Conservation (phyloP, 2,888 invertebrate species). For the Imbricaverruca yamaguchii region DNA sequence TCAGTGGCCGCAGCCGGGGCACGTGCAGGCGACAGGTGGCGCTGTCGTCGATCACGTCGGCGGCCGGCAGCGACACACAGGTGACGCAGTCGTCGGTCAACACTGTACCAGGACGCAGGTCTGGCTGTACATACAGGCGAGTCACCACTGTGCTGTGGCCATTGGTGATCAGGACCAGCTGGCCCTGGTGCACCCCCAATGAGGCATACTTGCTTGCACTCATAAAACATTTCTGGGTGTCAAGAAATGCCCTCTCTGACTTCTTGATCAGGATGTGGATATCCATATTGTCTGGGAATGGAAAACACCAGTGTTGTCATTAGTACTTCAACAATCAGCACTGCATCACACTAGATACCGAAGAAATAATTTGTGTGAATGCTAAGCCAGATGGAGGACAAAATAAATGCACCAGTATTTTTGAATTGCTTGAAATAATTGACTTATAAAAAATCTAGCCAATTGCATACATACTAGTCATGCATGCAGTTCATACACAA, state of each 20-base stretch:
- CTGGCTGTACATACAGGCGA: neutral
- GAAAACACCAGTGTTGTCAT: too few relatives aligned
- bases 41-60: neutral
- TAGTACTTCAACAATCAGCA: too few relatives aligned
- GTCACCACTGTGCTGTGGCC: neutral
- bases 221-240: neutral
- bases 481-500: too few relatives aligned
- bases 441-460: too few relatives aligned
- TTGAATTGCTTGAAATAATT: too few relatives aligned
- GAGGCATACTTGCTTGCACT: neutral
- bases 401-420: too few relatives aligned
- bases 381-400: too few relatives aligned
- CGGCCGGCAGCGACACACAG: neutral
- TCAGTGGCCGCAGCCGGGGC: neutral
- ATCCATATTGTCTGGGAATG: neutral
- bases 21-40: neutral
- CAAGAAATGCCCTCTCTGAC: neutral
- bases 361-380: too few relatives aligned
- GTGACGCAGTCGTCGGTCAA: neutral
- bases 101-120: neutral
- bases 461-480: too few relatives aligned
- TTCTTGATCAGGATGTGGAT: neutral
- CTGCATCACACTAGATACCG: too few relatives aligned
- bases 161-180: neutral
- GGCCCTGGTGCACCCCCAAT: neutral